A percentile compares a stretch with the other conserved stretches of the same genome.
Evolutionary conservation across 2,113 vertebrate species (phyloP).

Genomic region (Anguilla rostrata): DNA sequence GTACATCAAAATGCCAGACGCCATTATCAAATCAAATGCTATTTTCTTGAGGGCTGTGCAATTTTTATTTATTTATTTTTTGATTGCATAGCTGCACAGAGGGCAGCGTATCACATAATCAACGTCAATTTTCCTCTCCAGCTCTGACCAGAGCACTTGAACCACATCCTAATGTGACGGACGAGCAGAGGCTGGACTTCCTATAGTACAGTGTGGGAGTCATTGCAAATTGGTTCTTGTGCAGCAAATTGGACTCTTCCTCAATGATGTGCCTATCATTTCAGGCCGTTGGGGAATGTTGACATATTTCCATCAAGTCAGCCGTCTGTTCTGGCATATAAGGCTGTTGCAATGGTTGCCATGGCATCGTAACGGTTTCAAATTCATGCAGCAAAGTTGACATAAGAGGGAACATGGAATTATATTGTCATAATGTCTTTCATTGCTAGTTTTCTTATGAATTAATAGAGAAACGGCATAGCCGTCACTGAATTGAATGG

Average conservation of each 20-base stretch:
- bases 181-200: background rate
- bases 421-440: background rate
- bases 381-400: background rate
- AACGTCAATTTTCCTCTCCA: background rate
- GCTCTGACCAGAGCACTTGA: background rate
- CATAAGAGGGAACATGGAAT: background rate
- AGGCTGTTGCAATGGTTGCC: background rate
- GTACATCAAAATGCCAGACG: background rate
- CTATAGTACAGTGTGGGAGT: background rate
- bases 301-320: background rate
- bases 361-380: background rate
- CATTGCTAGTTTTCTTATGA: background rate
- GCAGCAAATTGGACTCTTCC: background rate
- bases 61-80: background rate
- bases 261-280: background rate
- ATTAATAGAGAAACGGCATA: background rate
- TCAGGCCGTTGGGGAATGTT: background rate
- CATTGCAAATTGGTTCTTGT: background rate
- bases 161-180: background rate
- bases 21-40: background rate
- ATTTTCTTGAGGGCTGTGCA: conserved; percentile 1
- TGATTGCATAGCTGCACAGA: background rate
- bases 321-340: background rate
- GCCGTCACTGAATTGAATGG: background rate
- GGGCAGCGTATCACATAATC: background rate